Evolutionary conservation across 2,113 vertebrate species (phyloP), one percentile per base, ranked within the genome.

Genomic region (Melozone crissalis): DNA sequence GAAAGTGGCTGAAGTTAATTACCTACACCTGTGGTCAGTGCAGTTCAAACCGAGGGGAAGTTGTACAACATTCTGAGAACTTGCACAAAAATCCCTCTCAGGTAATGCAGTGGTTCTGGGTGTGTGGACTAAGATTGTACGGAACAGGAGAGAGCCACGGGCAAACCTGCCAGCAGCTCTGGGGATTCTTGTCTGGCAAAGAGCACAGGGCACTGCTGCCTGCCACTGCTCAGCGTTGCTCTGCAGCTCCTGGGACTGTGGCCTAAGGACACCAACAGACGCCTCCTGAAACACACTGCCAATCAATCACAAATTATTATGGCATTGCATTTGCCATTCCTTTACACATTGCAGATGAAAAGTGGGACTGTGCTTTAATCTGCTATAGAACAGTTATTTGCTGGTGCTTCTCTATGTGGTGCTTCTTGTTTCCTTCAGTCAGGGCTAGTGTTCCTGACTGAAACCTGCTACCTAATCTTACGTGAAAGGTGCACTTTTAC

Each of bases 81-180:
- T 52, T 62, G 37, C 26, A 15, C 1, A 10, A 26, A 23, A n/a
- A 41, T 18, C 5, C 23, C 54, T 33, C 51, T 43, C 54, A 69
- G 51, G 24, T 8, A 51, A 27, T 3, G 51, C 75, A 51, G 37
- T 7, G 14, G 15, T 30, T 62, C 18, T 47, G 51, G 23, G 71
- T 1, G 10, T 1, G 10, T 28, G 54, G 35, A 13, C 67, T 9
- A 13, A 39, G 43, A 51, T 17, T 3, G 9, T 2, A 9, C 0
- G 7, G 75, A 66, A 33, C 2, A 54, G 51, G 26, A 54, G 4
- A 41, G 24, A 37, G 28, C 9, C 1, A 5, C 8, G 18, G 65
- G 54, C 28, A 43, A 76, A 30, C 14, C 49, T 14, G 26, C 15
- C 54, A 12, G 0, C 2, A 47, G n/a, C 59, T 47, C 46, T 31